Evolutionary conservation across 2,113 vertebrate genomes (phyloP).

Genomic region (Irena cyanogastra): DNA sequence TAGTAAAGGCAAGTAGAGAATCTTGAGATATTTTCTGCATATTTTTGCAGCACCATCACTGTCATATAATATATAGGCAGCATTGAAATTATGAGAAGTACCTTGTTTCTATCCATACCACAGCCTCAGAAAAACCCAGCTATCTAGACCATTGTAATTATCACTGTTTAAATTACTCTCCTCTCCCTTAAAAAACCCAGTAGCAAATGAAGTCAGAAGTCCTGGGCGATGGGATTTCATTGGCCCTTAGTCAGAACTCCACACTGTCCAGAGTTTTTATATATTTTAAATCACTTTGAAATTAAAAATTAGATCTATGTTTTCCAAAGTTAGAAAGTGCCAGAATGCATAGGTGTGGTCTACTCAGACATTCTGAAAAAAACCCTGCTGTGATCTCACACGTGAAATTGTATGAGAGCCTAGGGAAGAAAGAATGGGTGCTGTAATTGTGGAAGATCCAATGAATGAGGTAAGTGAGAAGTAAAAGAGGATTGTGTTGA

Average conservation of each 20-base stretch:
- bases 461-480: not conserved
- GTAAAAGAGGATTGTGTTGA: not conserved
- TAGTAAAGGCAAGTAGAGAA: not conserved
- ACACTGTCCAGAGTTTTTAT: not conserved
- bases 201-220: not conserved
- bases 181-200: rapidly evolving
- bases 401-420: not conserved
- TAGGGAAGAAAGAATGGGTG: not conserved
- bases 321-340: not conserved
- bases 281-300: not conserved
- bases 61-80: not conserved
- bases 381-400: not conserved
- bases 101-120: not conserved
- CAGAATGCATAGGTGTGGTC: not conserved
- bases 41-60: not conserved
- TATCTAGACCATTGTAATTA: not conserved
- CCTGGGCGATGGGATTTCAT: not conserved
- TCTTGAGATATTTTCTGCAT: not conserved
- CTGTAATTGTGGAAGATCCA: not conserved
- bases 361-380: not conserved
- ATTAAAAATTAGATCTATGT: not conserved
- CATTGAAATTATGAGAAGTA: not conserved
- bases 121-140: not conserved
- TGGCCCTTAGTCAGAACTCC: not conserved
- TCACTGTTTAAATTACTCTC: not conserved